Conservation (phyloP, 2,888 invertebrate species). For the Mesorhabditis belari region DNA sequence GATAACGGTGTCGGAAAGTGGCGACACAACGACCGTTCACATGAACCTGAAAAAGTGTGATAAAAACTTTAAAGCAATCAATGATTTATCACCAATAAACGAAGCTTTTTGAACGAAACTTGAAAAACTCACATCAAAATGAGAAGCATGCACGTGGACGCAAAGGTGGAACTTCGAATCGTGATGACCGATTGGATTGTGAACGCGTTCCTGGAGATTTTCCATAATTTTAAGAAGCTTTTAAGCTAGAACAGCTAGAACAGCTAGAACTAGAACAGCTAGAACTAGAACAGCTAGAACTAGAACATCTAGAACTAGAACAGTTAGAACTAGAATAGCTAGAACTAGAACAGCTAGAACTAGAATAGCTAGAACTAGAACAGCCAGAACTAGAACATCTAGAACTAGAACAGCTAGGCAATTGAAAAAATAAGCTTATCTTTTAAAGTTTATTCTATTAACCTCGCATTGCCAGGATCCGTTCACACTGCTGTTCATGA, state of each 20-base stretch:
- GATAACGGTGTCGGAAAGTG: conserved; percentile 30
- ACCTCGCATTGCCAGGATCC: conserved; percentile 30
- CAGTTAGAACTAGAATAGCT: no score
- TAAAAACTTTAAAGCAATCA: background rate
- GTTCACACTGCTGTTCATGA: conserved; percentile 19
- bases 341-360: no score
- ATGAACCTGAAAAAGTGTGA: conserved; percentile 14
- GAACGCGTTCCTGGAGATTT: conserved; percentile 15
- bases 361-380: no score
- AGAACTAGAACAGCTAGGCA: no score
- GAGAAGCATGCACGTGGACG: conserved; percentile 25
- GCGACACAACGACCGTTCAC: conserved; percentile 32
- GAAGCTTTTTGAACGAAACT: background rate
- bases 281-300: no score
- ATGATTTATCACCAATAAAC: background rate
- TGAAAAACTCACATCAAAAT: conserved; percentile 23
- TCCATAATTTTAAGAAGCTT: background rate
- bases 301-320: no score
- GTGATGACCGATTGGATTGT: conserved; percentile 30
- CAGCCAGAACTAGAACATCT: no score
- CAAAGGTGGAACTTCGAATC: conserved; percentile 25
- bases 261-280: no score
- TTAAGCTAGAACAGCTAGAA: background rate
- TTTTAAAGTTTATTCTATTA: background rate
- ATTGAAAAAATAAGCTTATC: background rate